These are phyloP conservation scores for Leptestheria dahalacensis DNA, from an alignment of 1,140 invertebrate species.

Conservation along the genomic window DNA sequence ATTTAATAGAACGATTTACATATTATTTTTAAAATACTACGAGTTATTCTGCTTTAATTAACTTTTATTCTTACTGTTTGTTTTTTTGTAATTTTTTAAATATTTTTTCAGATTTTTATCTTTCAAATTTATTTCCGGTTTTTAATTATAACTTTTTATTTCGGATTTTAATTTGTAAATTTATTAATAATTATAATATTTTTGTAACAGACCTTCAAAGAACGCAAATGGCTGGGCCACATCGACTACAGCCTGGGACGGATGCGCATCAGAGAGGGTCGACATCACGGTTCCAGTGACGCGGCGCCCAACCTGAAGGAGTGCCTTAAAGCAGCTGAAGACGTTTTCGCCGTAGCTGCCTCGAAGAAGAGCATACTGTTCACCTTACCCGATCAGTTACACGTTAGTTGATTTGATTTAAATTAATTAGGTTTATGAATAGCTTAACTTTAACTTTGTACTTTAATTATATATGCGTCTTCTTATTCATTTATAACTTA, in stretches of 20 bases:
- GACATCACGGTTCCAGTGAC: slow-evolving; percentile 26
- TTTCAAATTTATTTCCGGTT: neutral
- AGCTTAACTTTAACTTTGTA: too few species aligned
- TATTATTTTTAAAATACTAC: neutral
- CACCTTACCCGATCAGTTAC: neutral
- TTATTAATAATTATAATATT: too few species aligned
- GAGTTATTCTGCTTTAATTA: too few species aligned
- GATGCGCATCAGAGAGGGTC: slow-evolving; percentile 51
- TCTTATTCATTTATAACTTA: too few species aligned
- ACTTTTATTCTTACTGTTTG: neutral
- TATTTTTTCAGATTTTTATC: slow-evolving; percentile 1
- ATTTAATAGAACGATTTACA: neutral
- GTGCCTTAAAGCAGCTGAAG: slow-evolving; percentile 57
- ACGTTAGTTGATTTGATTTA: too few species aligned
- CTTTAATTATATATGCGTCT: too few species aligned
- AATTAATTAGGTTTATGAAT: too few species aligned
- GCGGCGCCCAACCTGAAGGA: slow-evolving; percentile 39
- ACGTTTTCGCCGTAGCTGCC: slow-evolving; percentile 59
- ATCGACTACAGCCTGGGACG: slow-evolving; percentile 58
- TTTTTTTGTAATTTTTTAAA: neutral
- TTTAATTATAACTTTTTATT: too few species aligned
- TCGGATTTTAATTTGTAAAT: too few species aligned
- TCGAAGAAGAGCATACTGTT: slow-evolving; percentile 36
- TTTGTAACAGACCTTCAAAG: slow-evolving; percentile 48
- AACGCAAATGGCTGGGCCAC: slow-evolving; percentile 65